Evolutionary conservation across 2,888 invertebrate genomes (phyloP).

Genomic region (Cacoxenus indagator): DNA sequence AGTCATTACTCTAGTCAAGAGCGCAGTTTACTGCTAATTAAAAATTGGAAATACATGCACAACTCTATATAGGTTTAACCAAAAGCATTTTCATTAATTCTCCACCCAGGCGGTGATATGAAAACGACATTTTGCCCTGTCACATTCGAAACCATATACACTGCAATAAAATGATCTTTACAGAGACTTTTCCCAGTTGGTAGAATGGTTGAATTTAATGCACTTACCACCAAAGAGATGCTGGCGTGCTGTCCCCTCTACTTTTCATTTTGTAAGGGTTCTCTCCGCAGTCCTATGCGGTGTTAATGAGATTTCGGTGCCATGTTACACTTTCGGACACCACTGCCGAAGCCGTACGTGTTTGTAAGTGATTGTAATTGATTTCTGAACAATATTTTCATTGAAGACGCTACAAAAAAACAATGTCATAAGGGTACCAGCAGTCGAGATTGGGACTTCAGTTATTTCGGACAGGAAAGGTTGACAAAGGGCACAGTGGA

Average conservation of each 20-base stretch:
- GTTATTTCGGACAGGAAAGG: neutral
- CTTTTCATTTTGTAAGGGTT: neutral
- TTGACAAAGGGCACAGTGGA: neutral
- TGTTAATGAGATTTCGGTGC: neutral
- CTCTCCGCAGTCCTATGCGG: neutral
- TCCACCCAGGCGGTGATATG: neutral
- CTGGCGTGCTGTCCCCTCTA: neutral
- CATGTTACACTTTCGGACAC: neutral
- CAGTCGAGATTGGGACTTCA: too few species aligned
- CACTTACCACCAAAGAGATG: neutral
- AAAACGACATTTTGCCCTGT: neutral
- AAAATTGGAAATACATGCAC: conserved; percentile 65
- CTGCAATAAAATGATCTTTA: too few species aligned
- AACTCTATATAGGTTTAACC: conserved; percentile 45
- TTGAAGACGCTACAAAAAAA: neutral
- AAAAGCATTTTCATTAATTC: conserved; percentile 14
- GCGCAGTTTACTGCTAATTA: conserved; percentile 69
- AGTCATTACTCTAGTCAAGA: conserved; percentile 53
- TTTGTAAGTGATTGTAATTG: neutral
- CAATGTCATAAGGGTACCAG: neutral
- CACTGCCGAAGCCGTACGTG: neutral
- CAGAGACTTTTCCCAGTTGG: too few species aligned
- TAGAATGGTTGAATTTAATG: too few species aligned
- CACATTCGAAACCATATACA: too few species aligned
- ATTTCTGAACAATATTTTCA: neutral